Conservation (phyloP, 2,797 vertebrate species). For the Sylvilagus floridanus region DNA sequence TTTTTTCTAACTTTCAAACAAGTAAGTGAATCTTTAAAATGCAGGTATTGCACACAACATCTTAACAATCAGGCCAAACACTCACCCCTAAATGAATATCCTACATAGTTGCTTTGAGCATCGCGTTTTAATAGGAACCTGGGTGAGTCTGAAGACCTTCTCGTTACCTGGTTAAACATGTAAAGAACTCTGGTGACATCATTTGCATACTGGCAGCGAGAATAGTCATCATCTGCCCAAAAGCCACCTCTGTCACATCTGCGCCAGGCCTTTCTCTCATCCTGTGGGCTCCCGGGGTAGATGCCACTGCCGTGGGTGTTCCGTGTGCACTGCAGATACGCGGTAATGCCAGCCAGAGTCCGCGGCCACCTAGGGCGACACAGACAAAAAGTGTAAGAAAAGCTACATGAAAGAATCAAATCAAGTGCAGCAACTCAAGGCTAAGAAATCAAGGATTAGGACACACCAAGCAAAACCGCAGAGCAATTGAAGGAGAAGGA, state of each 20-base stretch:
- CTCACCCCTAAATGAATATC: background rate
- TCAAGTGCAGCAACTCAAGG: background rate
- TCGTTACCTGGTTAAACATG: conserved; percentile 95
- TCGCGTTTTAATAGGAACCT: background rate
- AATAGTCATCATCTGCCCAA: conserved; percentile 97
- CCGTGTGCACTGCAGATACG: conserved; percentile 93
- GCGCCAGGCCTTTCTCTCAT: conserved; percentile 95
- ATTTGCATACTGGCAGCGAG: conserved; percentile 96
- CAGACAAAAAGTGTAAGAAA: conserved; percentile 57
- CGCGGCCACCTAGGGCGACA: conserved; percentile 94
- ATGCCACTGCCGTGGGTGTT: conserved; percentile 92
- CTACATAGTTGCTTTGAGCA: background rate
- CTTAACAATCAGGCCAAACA: too few relatives aligned
- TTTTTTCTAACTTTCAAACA: too few relatives aligned
- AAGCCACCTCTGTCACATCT: conserved; percentile 93
- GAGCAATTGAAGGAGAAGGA: conserved; percentile 57
- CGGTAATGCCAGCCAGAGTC: conserved; percentile 96
- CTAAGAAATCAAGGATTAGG: background rate
- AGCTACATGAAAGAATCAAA: conserved; percentile 62
- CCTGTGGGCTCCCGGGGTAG: conserved; percentile 91
- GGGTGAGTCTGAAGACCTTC: background rate
- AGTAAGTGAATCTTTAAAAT: too few relatives aligned
- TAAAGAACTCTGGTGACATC: conserved; percentile 96
- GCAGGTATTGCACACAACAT: too few relatives aligned
- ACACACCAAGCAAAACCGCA: background rate